Evolutionary conservation across 2,888 invertebrate genomes (phyloP).

Genomic region (Aphidius colemani): DNA sequence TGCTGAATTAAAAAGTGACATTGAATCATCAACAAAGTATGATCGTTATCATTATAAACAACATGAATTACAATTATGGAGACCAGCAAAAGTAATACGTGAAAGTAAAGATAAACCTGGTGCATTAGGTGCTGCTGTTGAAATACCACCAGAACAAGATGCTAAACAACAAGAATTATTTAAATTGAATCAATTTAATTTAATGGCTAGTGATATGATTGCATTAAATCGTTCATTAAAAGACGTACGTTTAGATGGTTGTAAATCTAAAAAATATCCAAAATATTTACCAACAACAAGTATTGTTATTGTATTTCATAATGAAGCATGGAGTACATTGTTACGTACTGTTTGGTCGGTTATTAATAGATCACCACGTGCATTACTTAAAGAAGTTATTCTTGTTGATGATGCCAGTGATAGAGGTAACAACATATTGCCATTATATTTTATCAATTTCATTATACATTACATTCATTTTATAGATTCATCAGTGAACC

Average conservation of each 20-base stretch:
- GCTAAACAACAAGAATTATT: constrained; percentile 92
- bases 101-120: constrained; percentile 78
- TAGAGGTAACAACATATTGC: constrained; percentile 67
- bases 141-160: constrained; percentile 84
- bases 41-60: constrained; percentile 52
- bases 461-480: constrained; percentile 34
- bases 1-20: constrained; percentile 36
- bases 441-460: no score
- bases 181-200: constrained; percentile 97
- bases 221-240: constrained; percentile 92
- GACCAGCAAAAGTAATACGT: constrained; percentile 71
- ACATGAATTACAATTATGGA: constrained; percentile 71
- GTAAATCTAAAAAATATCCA: constrained; percentile 79
- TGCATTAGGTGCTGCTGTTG: constrained; percentile 89
- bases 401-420: constrained; percentile 98
- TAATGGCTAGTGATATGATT: constrained; percentile 97
- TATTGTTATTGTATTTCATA: constrained; percentile 98
- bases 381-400: constrained; percentile 90
- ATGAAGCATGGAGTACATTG: constrained; percentile 98
- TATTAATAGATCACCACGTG: constrained; percentile 89
- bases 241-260: constrained; percentile 90
- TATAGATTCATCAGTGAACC: constrained; percentile 79
- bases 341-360: constrained; percentile 96
- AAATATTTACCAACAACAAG: constrained; percentile 87
- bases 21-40: constrained; percentile 24